Base-by-base conservation (phyloP, 2,113 vertebrate species). In the Microtus oregoni region DNA sequence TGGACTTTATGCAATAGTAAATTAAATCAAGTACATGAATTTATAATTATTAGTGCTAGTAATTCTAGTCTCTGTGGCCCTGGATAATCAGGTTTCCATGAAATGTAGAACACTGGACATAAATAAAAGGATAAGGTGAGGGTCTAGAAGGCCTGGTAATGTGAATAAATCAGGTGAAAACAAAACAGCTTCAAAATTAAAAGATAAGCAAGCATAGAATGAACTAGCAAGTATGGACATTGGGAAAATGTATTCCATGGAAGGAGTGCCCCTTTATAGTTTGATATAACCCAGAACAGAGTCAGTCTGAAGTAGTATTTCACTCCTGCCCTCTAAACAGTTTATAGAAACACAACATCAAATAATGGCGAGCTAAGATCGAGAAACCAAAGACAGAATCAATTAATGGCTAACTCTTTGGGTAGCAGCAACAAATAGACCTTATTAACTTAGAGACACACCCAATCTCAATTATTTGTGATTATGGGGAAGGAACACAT, bases 141-240 rank as follows among this genome's bases (percentile, higher is more conserved):
- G 58, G 77, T 96, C 85, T 63, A 70, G 92, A 96, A 97, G 93
- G 92, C 50, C 87, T 90, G 68, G 70, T 52, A 92, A 83, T 78
- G 70, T 4, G 26, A 87, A 88, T 72, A 92, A 92, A 92, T 67
- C 41, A 89, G 77, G 24, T 87, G 82, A 92, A 96, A 89, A 89
- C 65, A 94, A 94, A 91, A 83, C 14, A 94, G 67, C 86, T 86
- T 96, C 77, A 91, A 92, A 88, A 89, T 73, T 93, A 77, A 91
- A 94, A 95, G 88, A 96, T 92, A 90, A 90, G 95, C 65, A 92
- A 96, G 95, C 68, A 92, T 81, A 96, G 92, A 94, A 97, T 52
- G 86, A 96, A 65, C 92, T 89, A 93, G 58, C n/a, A n/a, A 58
- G 63, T 95, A 15, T 75, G 76, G 83, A 95, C 1, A 78, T 1